These are phyloP conservation scores for Andrena praecox DNA, from an alignment of 2,888 invertebrate genomes.

Conservation along the genomic window DNA sequence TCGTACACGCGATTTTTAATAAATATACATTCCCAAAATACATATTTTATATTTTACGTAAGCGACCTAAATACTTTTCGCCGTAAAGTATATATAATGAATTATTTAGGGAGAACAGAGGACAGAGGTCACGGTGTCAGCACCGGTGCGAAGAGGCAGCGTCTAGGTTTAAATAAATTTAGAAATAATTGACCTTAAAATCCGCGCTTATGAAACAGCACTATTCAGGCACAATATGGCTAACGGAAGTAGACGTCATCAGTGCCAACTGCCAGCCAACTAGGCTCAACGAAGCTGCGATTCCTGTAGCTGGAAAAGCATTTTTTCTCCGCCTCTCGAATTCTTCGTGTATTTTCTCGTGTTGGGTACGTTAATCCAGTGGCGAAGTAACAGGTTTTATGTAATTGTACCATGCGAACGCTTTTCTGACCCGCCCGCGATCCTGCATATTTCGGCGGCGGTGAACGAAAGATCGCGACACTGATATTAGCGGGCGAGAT, in stretches of 20 bases:
- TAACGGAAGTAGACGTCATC: slow-evolving; percentile 84
- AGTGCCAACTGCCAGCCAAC: slow-evolving; percentile 82
- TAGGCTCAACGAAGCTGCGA: slow-evolving; percentile 76
- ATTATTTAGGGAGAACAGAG: background rate
- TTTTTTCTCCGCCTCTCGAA: slow-evolving; percentile 74
- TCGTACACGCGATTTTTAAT: background rate
- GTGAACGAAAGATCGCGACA: slow-evolving; percentile 57
- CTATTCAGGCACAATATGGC: slow-evolving; percentile 74
- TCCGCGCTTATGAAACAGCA: slow-evolving; percentile 66
- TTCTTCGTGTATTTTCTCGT: slow-evolving; percentile 68
- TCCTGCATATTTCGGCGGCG: slow-evolving; percentile 38
- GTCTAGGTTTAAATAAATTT: slow-evolving; percentile 44
- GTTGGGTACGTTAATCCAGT: slow-evolving; percentile 73
- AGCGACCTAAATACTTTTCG: background rate
- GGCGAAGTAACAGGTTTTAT: slow-evolving; percentile 32
- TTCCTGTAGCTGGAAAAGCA: slow-evolving; percentile 76
- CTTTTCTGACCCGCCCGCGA: slow-evolving; percentile 40
- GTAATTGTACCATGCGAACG: slow-evolving; percentile 46
- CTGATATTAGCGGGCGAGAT: slow-evolving; percentile 64
- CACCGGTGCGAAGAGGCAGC: background rate
- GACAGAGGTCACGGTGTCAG: background rate
- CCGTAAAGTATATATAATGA: background rate
- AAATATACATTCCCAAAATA: background rate
- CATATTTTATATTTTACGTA: background rate
- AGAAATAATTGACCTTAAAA: slow-evolving; percentile 56